Conservation (phyloP, 2,888 invertebrate species). For the Auanema sp. region DNA sequence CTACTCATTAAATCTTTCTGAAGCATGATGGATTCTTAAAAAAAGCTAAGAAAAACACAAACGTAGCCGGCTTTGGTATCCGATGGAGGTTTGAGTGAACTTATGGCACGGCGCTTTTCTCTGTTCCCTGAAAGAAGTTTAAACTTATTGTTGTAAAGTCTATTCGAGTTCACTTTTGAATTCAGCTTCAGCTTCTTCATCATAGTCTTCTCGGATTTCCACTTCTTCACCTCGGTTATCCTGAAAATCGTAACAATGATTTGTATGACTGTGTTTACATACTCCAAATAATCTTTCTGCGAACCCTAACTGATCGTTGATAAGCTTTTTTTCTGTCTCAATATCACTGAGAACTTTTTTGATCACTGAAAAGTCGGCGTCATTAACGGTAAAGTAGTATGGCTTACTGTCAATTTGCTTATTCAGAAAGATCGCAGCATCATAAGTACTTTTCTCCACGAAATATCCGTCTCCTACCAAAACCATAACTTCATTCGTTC, state of each 20-base stretch:
- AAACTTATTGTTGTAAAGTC: not conserved
- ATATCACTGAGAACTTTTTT: constrained; percentile 6
- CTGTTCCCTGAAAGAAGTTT: not conserved
- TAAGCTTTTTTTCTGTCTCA: constrained; percentile 14
- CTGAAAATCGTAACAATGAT: not conserved
- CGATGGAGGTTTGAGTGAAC: too few relatives aligned
- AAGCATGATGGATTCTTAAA: not conserved
- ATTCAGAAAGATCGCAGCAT: constrained; percentile 14
- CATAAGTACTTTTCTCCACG: constrained; percentile 16
- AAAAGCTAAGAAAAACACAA: too few relatives aligned
- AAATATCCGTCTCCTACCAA: constrained; percentile 19
- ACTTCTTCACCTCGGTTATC: constrained; percentile 10
- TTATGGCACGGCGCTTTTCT: not conserved
- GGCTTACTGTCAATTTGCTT: constrained; percentile 8
- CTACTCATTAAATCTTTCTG: constrained; percentile 9
- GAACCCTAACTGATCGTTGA: constrained; percentile 12
- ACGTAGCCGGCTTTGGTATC: too few relatives aligned
- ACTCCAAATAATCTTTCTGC: constrained; percentile 14
- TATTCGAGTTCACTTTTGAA: not conserved
- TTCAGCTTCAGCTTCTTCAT: constrained; percentile 19
- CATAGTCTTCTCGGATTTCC: constrained; percentile 16
- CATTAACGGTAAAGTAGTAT: not conserved
- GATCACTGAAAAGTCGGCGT: constrained; percentile 12
- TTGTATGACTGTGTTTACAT: not conserved
- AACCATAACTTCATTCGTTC: constrained; percentile 24